Evolutionary conservation across 2,888 invertebrate species (phyloP).

Genomic region (Toxonevra muliebris): DNA sequence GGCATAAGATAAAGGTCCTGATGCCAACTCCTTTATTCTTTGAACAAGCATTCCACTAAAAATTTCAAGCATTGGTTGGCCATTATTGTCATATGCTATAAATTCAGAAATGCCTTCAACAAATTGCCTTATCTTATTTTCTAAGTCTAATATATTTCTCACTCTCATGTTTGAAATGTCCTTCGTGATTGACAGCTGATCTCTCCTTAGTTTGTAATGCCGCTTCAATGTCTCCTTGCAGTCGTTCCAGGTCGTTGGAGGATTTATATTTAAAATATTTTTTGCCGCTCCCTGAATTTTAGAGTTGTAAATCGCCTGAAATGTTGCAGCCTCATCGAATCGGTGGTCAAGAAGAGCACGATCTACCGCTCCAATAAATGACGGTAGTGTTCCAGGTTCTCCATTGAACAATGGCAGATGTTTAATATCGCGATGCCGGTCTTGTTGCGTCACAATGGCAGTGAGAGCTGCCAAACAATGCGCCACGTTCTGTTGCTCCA

Average conservation of each 20-base stretch:
- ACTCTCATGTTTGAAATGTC: slow-evolving; percentile 24
- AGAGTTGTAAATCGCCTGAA: slow-evolving; percentile 22
- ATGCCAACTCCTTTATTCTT: slow-evolving; percentile 25
- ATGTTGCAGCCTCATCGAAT: neutral
- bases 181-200: slow-evolving; percentile 12
- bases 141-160: slow-evolving; percentile 22
- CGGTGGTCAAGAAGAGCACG: neutral
- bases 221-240: slow-evolving; percentile 15
- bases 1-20: slow-evolving; percentile 24
- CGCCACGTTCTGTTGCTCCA: neutral
- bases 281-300: slow-evolving; percentile 24
- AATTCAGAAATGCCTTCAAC: slow-evolving; percentile 29
- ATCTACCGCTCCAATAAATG: neutral
- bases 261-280: slow-evolving; percentile 7
- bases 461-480: too few species aligned
- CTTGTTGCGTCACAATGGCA: too few species aligned
- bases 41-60: slow-evolving; percentile 27
- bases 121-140: slow-evolving; percentile 19
- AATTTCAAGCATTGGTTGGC: slow-evolving; percentile 12
- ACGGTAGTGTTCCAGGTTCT: too few species aligned
- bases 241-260: slow-evolving; percentile 15
- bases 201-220: slow-evolving; percentile 18
- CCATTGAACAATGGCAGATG: too few species aligned
- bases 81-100: slow-evolving; percentile 24
- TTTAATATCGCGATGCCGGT: too few species aligned